Conservation (phyloP, 2,888 invertebrate genomes). For the Cantharis rustica region DNA sequence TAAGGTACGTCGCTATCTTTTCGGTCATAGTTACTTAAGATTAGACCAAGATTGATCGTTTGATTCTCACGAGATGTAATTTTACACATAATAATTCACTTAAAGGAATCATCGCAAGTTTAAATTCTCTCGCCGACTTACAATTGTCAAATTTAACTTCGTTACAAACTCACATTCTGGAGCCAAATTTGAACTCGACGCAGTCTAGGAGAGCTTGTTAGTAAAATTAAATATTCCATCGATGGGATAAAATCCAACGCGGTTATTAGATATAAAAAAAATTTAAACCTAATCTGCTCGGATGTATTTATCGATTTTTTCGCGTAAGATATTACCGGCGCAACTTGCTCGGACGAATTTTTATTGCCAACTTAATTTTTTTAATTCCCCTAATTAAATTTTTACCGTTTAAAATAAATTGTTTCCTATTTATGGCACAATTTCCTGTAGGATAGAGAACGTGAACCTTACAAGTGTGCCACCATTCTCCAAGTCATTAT, state of each 20-base stretch:
- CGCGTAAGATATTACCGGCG: background rate
- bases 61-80: slow-evolving; percentile 21
- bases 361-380: background rate
- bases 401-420: background rate
- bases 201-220: too few relatives aligned
- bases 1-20: slow-evolving; percentile 23
- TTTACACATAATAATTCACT: slow-evolving; percentile 22
- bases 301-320: too few relatives aligned
- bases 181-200: too few relatives aligned
- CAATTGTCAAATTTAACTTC: slow-evolving; percentile 7
- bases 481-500: background rate
- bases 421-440: background rate
- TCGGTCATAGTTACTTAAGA: slow-evolving; percentile 25
- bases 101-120: slow-evolving; percentile 21
- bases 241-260: too few relatives aligned
- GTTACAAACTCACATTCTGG: too few relatives aligned
- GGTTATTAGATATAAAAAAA: too few relatives aligned
- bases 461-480: background rate
- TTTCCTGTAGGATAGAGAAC: background rate
- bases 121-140: slow-evolving; percentile 13
- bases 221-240: too few relatives aligned
- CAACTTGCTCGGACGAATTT: background rate
- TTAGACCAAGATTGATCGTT: slow-evolving; percentile 27
- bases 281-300: too few relatives aligned
- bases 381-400: background rate